A percentile compares a stretch with the other conserved stretches of the same genome.
Evolutionary conservation across 2,888 invertebrate genomes (phyloP).

Genomic region (Cephus runcator): DNA sequence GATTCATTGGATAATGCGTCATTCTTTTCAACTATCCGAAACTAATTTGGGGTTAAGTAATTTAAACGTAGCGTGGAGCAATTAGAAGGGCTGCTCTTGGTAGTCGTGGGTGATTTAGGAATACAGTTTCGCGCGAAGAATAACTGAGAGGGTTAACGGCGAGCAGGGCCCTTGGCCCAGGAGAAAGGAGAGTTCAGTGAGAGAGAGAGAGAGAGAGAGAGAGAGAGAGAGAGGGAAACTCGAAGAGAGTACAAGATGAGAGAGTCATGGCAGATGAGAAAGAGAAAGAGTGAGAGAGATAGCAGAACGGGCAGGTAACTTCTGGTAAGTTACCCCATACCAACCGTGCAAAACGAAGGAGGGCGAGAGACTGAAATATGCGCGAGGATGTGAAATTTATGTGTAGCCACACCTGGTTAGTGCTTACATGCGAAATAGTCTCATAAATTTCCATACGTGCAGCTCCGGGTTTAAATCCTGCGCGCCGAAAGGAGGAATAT

Average conservation of each 20-base stretch:
- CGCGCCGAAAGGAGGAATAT: conserved; percentile 52
- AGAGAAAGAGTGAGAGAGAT: conserved; percentile 19
- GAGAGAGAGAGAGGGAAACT: conserved; percentile 4
- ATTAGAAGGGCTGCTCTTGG: conserved; percentile 54
- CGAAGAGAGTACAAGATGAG: conserved; percentile 10
- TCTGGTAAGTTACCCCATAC: conserved; percentile 53
- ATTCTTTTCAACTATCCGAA: conserved; percentile 61
- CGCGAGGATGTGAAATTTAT: conserved; percentile 63
- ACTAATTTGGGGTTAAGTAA: conserved; percentile 63
- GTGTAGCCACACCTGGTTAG: conserved; percentile 65
- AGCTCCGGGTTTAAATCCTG: conserved; percentile 49
- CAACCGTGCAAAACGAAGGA: conserved; percentile 44
- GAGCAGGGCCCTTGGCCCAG: conserved; percentile 33
- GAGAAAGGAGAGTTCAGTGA: conserved; percentile 26
- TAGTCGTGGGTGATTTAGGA: conserved; percentile 58
- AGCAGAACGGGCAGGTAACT: conserved; percentile 53
- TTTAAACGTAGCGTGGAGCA: conserved; percentile 61
- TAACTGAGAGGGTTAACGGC: conserved; percentile 35
- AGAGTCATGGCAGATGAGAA: conserved; percentile 15
- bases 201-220: conserved; percentile 5
- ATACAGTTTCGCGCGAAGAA: conserved; percentile 56
- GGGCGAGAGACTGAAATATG: conserved; percentile 59
- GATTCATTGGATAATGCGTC: conserved; percentile 44
- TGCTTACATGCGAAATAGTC: conserved; percentile 63
- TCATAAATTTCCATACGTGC: conserved; percentile 62